Conservation (phyloP, 2,797 vertebrate species). For the Fratercula arctica region DNA sequence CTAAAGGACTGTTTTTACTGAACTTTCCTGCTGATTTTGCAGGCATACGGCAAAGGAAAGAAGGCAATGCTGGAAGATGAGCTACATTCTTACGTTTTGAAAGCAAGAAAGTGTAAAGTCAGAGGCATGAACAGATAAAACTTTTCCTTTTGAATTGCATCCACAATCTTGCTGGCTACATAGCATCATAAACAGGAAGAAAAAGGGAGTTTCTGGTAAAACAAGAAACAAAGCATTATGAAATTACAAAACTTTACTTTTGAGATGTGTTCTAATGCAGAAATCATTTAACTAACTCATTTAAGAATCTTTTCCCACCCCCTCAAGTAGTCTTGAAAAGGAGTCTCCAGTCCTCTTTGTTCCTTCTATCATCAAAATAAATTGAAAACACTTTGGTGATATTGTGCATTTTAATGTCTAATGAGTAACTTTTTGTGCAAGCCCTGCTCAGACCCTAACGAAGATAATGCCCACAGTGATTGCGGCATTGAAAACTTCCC, state of each 20-base stretch:
- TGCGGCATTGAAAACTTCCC: background rate
- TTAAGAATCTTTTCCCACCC: background rate
- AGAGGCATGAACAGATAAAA: constrained; percentile 79
- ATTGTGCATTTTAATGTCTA: background rate
- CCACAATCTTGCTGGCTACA: constrained; percentile 79
- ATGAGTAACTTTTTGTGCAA: background rate
- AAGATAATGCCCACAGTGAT: background rate
- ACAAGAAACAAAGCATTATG: background rate
- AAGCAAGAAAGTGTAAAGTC: constrained; percentile 59
- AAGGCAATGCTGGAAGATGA: background rate
- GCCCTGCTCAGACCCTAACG: background rate
- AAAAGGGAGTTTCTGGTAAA: constrained; percentile 77
- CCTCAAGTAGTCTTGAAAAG: background rate
- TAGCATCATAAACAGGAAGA: constrained; percentile 82
- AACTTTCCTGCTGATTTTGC: background rate
- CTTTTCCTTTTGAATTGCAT: constrained; percentile 84
- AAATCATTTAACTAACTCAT: background rate
- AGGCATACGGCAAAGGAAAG: background rate
- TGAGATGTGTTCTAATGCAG: background rate
- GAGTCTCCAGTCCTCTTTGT: background rate
- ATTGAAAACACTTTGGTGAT: background rate
- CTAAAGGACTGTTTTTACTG: background rate
- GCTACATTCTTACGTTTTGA: constrained; percentile 82
- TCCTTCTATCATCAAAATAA: background rate
- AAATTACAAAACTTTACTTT: background rate